Percentiles rank a stretch among this genome's conserved stretches.
Conservation (phyloP, 1,140 invertebrate genomes). For the Pemphigus obesinymphae region DNA sequence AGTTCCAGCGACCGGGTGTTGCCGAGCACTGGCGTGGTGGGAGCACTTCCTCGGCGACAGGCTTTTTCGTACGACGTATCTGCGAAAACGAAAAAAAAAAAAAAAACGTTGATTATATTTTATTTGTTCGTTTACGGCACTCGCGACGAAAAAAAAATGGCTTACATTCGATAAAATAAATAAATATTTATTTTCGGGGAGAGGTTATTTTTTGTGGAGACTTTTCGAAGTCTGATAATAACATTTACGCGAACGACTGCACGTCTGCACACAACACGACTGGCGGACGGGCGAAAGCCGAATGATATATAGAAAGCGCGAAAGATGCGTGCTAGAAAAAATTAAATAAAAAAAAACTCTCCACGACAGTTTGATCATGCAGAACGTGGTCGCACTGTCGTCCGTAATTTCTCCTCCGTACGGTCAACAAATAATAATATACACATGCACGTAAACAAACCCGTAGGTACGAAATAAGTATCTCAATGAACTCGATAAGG, state of each 20-base stretch:
- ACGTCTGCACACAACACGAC: not conserved
- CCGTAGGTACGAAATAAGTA: too few species aligned
- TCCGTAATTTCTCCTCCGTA: conserved; percentile 3
- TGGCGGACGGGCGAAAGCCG: conserved; percentile 38
- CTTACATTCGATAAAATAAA: not conserved
- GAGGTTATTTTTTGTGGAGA: not conserved
- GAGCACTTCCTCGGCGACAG: conserved; percentile 76
- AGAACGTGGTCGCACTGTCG: conserved; percentile 6
- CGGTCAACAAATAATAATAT: not conserved
- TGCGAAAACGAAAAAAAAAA: conserved; percentile 54
- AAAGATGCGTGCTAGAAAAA: not conserved
- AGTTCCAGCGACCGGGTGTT: conserved; percentile 56
- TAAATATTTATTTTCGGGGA: not conserved
- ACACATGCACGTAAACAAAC: not conserved
- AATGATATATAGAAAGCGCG: conserved; percentile 31
- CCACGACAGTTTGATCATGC: conserved; percentile 22
- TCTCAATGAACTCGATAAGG: too few species aligned
- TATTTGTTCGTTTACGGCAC: not conserved
- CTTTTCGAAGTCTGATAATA: too few species aligned
- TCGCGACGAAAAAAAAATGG: not conserved
- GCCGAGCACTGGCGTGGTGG: conserved; percentile 72
- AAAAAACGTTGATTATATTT: not conserved
- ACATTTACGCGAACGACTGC: not conserved
- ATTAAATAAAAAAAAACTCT: conserved; percentile 25
- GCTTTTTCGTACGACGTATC: conserved; percentile 87